phyloP scores from a whole-genome alignment of 2,888 invertebrate genomes.

The Labia minor region DNA sequence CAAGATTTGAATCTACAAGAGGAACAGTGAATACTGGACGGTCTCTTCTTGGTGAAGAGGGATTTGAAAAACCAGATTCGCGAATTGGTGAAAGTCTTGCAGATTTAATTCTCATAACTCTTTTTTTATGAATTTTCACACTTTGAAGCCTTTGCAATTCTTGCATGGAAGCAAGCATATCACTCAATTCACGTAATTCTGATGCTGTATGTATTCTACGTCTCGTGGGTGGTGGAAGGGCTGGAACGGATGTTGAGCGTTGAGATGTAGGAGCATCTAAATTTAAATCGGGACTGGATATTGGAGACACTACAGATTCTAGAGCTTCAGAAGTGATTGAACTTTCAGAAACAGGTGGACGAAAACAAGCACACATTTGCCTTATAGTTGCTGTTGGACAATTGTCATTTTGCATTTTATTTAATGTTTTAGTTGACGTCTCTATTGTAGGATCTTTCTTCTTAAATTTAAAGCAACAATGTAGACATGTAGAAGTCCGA shows the following conservation, averaged over 20 bases:
- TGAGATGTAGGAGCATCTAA: constrained; percentile 31
- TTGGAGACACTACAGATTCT: neutral
- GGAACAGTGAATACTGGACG: constrained; percentile 27
- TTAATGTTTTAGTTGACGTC: neutral
- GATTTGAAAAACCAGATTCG: constrained; percentile 59
- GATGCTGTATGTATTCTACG: constrained; percentile 41
- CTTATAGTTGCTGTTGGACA: constrained; percentile 35
- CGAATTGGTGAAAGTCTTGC: constrained; percentile 54
- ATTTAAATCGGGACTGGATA: neutral
- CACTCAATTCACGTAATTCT: constrained; percentile 44
- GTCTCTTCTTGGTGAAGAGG: constrained; percentile 44
- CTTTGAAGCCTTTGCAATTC: constrained; percentile 31
- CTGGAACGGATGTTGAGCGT: constrained; percentile 33
- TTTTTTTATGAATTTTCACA: constrained; percentile 26
- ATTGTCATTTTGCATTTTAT: neutral
- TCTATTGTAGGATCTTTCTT: neutral
- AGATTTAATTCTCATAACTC: constrained; percentile 34
- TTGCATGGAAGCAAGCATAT: constrained; percentile 42
- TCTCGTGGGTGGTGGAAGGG: constrained; percentile 40
- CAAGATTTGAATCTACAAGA: neutral
- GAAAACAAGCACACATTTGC: constrained; percentile 32
- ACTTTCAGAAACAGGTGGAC: constrained; percentile 25
- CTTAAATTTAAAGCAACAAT: neutral
- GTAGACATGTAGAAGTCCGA: neutral
- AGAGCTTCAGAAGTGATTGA: neutral